These are phyloP conservation scores for Rhea pennata DNA, from an alignment of 2,113 vertebrate species.

Conservation along the genomic window DNA sequence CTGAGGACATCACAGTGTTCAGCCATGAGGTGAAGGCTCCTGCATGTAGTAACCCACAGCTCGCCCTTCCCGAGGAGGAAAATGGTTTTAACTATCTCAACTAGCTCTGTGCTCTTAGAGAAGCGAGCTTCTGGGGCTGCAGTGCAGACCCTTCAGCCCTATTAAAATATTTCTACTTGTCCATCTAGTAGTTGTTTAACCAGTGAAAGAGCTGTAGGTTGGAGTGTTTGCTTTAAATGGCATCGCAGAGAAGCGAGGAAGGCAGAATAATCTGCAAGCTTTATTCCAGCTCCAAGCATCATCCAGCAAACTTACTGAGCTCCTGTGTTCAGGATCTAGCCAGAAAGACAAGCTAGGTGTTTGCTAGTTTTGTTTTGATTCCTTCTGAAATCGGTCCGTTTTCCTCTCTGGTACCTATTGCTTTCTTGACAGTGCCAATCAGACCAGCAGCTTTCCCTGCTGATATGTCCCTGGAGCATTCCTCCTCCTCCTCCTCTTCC, in stretches of 20 bases:
- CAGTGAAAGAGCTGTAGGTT: background rate
- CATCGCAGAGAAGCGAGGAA: background rate
- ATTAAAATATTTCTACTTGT: background rate
- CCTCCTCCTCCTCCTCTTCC: background rate
- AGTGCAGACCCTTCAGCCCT: background rate
- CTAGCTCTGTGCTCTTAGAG: background rate
- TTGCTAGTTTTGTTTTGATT: background rate
- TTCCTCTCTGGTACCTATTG: background rate
- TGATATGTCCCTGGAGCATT: background rate
- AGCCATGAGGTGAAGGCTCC: background rate
- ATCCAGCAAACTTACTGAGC: background rate
- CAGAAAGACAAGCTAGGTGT: background rate
- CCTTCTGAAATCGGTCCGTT: background rate
- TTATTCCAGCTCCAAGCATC: background rate
- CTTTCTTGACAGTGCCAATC: background rate
- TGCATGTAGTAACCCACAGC: background rate
- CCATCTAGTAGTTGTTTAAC: background rate
- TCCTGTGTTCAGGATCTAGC: background rate
- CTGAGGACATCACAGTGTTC: background rate
- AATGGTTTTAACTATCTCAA: background rate
- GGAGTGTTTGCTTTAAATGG: background rate
- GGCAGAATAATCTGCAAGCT: background rate
- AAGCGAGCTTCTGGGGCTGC: background rate
- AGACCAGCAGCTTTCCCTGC: background rate
- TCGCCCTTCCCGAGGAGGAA: background rate